These are phyloP conservation scores for Bufo bufo DNA, from an alignment of 2,113 vertebrate species.

Conservation along the genomic window DNA sequence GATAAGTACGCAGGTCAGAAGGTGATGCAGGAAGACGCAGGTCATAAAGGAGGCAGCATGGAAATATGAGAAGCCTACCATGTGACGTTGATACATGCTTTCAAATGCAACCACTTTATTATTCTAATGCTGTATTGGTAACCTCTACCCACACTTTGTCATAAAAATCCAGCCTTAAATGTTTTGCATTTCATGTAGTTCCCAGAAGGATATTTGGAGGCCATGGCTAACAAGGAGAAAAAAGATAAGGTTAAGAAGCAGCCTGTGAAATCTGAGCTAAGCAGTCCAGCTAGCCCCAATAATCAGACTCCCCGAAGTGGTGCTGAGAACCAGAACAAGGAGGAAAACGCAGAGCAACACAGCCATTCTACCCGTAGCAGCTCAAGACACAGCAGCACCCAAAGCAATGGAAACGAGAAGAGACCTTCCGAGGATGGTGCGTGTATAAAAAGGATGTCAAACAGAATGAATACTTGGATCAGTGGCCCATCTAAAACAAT, in stretches of 20 bases:
- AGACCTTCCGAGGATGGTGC: conserved; percentile 77
- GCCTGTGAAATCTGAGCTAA: conserved; percentile 72
- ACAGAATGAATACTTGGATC: not conserved
- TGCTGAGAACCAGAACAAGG: conserved; percentile 60
- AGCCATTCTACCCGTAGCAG: conserved; percentile 61
- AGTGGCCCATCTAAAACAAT: no score
- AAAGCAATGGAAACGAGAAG: conserved; percentile 84
- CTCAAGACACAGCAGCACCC: conserved; percentile 63
- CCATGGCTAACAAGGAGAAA: conserved; percentile 94
- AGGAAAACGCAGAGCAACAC: conserved; percentile 62
- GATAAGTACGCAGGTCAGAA: no score
- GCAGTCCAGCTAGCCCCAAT: conserved; percentile 32
- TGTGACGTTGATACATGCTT: no score
- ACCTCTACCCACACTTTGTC: no score
- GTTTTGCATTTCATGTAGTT: conserved; percentile 74
- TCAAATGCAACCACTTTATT: no score
- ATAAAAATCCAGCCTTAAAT: not conserved
- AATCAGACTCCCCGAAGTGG: conserved; percentile 19
- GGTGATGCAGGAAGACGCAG: no score
- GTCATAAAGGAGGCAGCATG: no score
- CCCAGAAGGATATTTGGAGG: conserved; percentile 92
- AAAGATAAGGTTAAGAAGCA: conserved; percentile 85
- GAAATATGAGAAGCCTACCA: no score
- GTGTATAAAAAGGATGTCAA: not conserved
- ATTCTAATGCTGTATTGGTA: no score